Conservation (phyloP, 2,888 invertebrate species). For the Amiota mariae region DNA sequence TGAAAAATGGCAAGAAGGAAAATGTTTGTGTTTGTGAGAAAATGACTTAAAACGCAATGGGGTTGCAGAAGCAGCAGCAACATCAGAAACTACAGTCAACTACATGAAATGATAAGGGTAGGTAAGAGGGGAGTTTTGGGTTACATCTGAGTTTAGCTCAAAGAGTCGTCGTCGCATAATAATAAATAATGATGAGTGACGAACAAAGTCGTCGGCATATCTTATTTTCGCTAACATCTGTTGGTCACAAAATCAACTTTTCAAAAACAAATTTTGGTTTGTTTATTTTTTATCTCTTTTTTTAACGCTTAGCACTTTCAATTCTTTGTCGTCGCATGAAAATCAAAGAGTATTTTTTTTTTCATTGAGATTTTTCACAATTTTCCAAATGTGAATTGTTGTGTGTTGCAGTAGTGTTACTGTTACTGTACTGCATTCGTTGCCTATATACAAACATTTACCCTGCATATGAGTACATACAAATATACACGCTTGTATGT, state of each 20-base stretch:
- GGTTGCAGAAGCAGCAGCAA: neutral
- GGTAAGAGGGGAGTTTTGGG: neutral
- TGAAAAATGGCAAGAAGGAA: conserved; percentile 47
- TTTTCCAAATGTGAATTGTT: conserved; percentile 21
- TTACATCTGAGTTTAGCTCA: neutral
- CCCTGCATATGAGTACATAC: neutral
- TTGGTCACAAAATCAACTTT: neutral
- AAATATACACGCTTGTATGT: neutral
- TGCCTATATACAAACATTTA: neutral
- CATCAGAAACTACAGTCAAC: neutral
- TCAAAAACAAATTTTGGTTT: neutral
- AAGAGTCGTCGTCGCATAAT: neutral
- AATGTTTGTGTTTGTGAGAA: conserved; percentile 30
- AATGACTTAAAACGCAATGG: conserved; percentile 25
- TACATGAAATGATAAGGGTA: conserved; percentile 28
- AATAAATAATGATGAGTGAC: conserved; percentile 9
- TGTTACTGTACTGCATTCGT: conserved; percentile 18
- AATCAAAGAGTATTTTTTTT: too few species aligned
- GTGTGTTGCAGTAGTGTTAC: neutral
- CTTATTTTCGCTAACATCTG: conserved; percentile 12
- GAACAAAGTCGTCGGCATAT: neutral
- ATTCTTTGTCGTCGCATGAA: neutral
- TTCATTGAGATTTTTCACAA: neutral
- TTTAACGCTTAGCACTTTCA: neutral
- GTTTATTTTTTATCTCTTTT: neutral